Conservation (phyloP, 2,113 vertebrate genomes). For the Macaca nemestrina region DNA sequence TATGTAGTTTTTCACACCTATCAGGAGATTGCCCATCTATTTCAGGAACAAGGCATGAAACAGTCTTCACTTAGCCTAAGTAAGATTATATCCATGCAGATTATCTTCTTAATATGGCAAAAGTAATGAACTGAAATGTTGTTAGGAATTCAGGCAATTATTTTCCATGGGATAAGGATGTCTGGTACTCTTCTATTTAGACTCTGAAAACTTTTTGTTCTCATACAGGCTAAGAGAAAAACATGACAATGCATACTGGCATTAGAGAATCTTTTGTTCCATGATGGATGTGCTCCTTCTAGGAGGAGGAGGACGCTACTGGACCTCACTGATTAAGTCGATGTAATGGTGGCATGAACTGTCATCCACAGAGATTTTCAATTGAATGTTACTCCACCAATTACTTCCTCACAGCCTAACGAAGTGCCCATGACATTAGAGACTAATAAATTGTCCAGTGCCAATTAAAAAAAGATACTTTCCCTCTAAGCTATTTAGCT, state of each 20-base stretch:
- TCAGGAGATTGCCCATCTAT: neutral
- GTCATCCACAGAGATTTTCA: conserved; percentile 77
- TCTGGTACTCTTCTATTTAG: conserved; percentile 45
- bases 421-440: conserved; percentile 65
- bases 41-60: neutral
- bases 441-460: conserved; percentile 78
- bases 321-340: conserved; percentile 76
- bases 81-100: neutral
- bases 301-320: conserved; percentile 60
- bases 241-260: neutral
- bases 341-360: conserved; percentile 75
- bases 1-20: neutral
- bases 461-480: conserved; percentile 84
- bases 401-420: conserved; percentile 77
- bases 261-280: conserved; percentile 45
- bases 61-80: neutral
- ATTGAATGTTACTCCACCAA: conserved; percentile 72
- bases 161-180: conserved; percentile 42
- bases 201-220: conserved; percentile 68
- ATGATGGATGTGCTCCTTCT: conserved; percentile 71
- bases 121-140: conserved; percentile 51
- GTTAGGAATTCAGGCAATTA: conserved; percentile 61
- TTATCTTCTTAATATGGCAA: conserved; percentile 6
- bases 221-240: conserved; percentile 52
- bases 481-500: conserved; percentile 75